phyloP scores from a whole-genome alignment of 2,888 invertebrate species.

The Cristatella mucedo region DNA sequence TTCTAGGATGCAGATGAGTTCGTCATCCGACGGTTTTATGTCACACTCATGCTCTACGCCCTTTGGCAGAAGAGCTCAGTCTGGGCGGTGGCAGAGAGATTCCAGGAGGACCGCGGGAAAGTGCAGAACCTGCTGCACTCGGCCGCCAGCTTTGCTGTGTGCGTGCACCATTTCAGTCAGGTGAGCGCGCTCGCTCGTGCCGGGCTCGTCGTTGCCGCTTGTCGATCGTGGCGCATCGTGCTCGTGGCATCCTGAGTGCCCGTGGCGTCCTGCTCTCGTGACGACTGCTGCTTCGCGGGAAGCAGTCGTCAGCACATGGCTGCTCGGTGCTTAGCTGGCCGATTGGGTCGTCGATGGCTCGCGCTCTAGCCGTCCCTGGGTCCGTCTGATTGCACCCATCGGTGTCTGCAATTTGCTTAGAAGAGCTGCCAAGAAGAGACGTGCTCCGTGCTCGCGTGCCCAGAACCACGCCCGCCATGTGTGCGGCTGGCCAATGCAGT shows the following conservation, averaged over 20 bases:
- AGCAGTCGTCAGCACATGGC: no score
- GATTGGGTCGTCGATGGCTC: no score
- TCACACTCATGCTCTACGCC: slow-evolving; percentile 67
- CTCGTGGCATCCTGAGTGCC: slow-evolving; percentile 1
- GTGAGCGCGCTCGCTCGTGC: slow-evolving; percentile 24
- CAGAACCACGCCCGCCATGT: no score
- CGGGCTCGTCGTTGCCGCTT: neutral
- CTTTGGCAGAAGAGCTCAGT: slow-evolving; percentile 40
- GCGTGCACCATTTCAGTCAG: slow-evolving; percentile 63
- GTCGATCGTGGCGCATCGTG: neutral
- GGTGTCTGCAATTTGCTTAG: no score
- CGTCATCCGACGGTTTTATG: slow-evolving; percentile 62
- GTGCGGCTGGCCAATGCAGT: no score
- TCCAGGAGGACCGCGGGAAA: slow-evolving; percentile 55
- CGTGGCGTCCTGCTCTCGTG: slow-evolving; percentile 11
- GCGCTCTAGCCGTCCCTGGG: no score
- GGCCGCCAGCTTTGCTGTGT: slow-evolving; percentile 55
- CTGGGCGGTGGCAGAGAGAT: slow-evolving; percentile 50
- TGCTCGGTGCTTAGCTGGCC: no score
- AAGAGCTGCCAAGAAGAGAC: no score
- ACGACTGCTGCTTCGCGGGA: no score
- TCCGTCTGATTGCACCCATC: no score
- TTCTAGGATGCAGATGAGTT: slow-evolving; percentile 17
- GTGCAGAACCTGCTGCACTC: slow-evolving; percentile 59
- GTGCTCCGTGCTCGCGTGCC: no score